Base-by-base conservation (phyloP, 2,888 invertebrate species). In the Xestia ashworthii region DNA sequence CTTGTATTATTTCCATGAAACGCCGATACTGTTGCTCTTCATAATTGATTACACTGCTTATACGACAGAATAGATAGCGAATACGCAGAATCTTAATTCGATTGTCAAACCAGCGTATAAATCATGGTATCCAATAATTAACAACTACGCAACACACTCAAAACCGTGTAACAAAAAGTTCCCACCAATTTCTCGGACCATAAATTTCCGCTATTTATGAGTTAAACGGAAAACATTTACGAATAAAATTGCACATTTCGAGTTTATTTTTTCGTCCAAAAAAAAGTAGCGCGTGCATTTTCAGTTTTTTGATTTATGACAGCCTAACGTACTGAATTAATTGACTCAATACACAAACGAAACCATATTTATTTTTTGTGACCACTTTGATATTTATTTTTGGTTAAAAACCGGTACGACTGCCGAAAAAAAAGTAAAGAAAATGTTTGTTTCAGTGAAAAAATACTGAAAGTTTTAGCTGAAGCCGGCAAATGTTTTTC, bases 211-310 rank as follows among this genome's bases (percentile, higher is more conserved):
- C 82, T 65, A 84, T 84, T 84, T 84, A 74, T 74, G 73, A 84
- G 85, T 89, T 90, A 92, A 93, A 93, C 90, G 89, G 90, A 89
- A 91, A 92, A 91, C 92, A 92, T 92, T 93, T 92, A 91, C 89
- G 79, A 84, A 84, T 84, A 82, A 85, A 85, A 84, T 74, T 84
- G 85, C 75, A 85, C 79, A 82, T 85, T 82, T 79, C 71, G 72
- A 82, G 71, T 75, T 81, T 81, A 77, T 84, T 81, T 81, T 84
- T 73, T 78, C 67, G 25, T 11, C 5, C 32, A 69, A 84, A 83
- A 83, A 79, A 84, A 74, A 72, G 77, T 50, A 55, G 16, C 55
- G 74, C 65, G 22, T 82, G 73, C 85, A 78, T 85, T 84, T 81
- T 71, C 85, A 76, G 82, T 82, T 74, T 85, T 84, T 85, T 85